Conservation (phyloP, 2,888 invertebrate genomes). For the Agriopis marginaria region DNA sequence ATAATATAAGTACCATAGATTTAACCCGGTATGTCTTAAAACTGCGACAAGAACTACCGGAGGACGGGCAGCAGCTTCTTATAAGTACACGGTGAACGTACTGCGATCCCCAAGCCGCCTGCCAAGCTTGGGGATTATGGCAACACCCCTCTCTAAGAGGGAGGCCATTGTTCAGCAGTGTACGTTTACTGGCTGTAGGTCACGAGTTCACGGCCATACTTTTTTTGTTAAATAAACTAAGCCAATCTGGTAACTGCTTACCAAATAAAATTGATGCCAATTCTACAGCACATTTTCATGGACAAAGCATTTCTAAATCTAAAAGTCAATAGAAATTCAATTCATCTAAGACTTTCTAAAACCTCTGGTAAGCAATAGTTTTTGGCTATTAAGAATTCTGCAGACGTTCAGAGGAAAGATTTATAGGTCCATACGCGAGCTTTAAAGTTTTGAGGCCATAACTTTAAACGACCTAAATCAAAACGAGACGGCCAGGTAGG, state of each 20-base stretch:
- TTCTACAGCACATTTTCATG: neutral
- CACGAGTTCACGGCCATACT: too few relatives aligned
- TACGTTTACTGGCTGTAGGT: too few relatives aligned
- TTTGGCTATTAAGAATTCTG: slow-evolving; percentile 5
- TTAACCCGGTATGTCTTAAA: too few relatives aligned
- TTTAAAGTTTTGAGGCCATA: slow-evolving; percentile 16
- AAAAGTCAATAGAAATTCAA: slow-evolving; percentile 7
- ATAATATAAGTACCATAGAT: neutral
- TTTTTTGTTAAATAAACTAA: neutral
- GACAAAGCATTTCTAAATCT: neutral
- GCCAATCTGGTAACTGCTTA: neutral
- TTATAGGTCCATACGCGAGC: slow-evolving; percentile 12
- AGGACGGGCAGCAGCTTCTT: too few relatives aligned
- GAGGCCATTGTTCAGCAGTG: too few relatives aligned
- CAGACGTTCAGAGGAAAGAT: slow-evolving; percentile 20
- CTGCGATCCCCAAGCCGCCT: too few relatives aligned
- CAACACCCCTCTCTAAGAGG: too few relatives aligned
- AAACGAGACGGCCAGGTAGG: neutral
- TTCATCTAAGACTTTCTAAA: neutral
- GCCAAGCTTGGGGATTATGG: too few relatives aligned
- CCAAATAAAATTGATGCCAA: slow-evolving; percentile 5
- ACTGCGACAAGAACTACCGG: too few relatives aligned
- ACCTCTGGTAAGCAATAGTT: slow-evolving; percentile 1
- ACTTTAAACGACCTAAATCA: slow-evolving; percentile 18
- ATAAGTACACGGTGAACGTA: too few relatives aligned